Percentiles rank a stretch among this genome's conserved stretches.
Evolutionary conservation across 2,113 vertebrate species (phyloP).

Genomic region (Chelonoidis abingdonii): DNA sequence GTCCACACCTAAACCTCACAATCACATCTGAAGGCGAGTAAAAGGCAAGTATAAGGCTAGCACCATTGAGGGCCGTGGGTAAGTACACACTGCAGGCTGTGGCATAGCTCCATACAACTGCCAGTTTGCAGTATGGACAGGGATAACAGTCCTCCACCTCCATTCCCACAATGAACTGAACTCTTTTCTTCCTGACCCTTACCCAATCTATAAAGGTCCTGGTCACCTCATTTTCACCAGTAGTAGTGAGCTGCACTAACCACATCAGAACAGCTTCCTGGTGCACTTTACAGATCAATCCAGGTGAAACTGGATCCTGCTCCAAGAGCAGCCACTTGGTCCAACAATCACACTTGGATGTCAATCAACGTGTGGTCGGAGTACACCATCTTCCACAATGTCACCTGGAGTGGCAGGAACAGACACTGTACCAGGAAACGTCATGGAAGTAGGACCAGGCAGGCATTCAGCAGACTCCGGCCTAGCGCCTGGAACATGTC

Average conservation of each 20-base stretch:
- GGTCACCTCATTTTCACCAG: background rate
- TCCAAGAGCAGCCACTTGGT: too few species aligned
- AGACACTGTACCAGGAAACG: too few species aligned
- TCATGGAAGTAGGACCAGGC: too few species aligned
- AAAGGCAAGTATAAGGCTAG: background rate
- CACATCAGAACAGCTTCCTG: background rate
- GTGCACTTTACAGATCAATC: background rate
- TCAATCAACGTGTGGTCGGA: too few species aligned
- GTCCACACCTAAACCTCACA: background rate
- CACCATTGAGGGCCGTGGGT: too few species aligned
- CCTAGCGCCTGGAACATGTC: too few species aligned
- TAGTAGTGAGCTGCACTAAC: too few species aligned
- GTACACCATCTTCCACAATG: too few species aligned
- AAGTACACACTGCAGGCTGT: background rate
- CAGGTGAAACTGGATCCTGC: too few species aligned
- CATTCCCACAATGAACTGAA: background rate
- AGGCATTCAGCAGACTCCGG: too few species aligned
- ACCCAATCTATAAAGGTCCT: background rate
- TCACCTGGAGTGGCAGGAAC: too few species aligned
- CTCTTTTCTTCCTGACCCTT: background rate
- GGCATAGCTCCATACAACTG: background rate
- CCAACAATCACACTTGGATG: too few species aligned
- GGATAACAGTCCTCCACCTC: background rate
- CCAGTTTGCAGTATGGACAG: background rate
- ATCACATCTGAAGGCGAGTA: background rate